Conservation (phyloP, 2,113 vertebrate genomes). For the Oryzias melastigma region DNA sequence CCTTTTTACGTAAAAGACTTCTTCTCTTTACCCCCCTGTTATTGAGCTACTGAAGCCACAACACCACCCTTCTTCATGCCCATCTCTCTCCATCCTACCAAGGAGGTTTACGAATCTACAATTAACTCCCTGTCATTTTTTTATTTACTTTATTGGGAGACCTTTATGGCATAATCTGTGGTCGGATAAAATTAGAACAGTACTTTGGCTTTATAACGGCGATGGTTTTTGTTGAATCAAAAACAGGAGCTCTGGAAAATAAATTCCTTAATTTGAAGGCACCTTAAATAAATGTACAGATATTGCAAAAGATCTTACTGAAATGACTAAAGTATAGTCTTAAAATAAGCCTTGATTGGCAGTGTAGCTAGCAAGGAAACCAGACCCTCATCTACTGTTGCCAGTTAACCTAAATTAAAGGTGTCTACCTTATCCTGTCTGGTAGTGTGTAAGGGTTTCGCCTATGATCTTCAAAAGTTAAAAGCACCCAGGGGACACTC, state of each 20-base stretch:
- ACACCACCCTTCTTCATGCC: constrained; percentile 2
- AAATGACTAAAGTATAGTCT: constrained; percentile 31
- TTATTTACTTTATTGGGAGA: constrained; percentile 1
- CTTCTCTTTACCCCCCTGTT: constrained; percentile 35
- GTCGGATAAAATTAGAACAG: constrained; percentile 4
- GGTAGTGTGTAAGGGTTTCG: constrained; percentile 6
- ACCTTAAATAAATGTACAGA: constrained; percentile 26
- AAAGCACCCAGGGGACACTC: constrained; percentile 31
- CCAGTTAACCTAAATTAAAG: constrained; percentile 59
- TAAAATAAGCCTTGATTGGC: constrained; percentile 25
- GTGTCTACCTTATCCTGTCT: constrained; percentile 35
- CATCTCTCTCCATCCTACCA: constrained; percentile 18
- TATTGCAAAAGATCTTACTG: constrained; percentile 16
- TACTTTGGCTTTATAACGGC: not conserved
- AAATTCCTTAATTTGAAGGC: constrained; percentile 22
- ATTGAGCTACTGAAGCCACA: constrained; percentile 28
- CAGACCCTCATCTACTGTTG: constrained; percentile 38
- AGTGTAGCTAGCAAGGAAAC: constrained; percentile 28
- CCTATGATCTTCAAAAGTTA: constrained; percentile 52
- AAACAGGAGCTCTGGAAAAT: constrained; percentile 1
- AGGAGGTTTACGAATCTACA: constrained; percentile 11
- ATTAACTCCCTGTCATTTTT: constrained; percentile 2
- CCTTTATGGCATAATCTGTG: not conserved
- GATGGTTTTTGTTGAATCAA: not conserved
- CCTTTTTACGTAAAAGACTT: constrained; percentile 8